Conservation (phyloP, 2,888 invertebrate species). For the Scaptomyza cyrtandrae region DNA sequence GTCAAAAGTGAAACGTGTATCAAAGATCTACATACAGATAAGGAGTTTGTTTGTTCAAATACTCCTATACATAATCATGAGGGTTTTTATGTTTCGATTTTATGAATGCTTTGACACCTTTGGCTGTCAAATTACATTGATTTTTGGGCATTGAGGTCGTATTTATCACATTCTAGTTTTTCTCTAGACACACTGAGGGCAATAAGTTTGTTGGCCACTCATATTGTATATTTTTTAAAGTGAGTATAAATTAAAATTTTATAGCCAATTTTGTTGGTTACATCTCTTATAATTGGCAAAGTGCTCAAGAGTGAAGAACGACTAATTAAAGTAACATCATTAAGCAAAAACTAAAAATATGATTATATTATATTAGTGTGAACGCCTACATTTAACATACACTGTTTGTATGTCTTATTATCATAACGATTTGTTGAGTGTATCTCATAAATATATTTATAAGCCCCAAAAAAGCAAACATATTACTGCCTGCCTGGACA, state of each 20-base stretch:
- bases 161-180: not conserved
- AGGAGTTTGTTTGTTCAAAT: not conserved
- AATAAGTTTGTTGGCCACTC: not conserved
- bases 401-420: conserved; percentile 52
- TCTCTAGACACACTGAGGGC: conserved; percentile 5
- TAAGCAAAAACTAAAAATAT: too few species aligned
- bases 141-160: conserved; percentile 12
- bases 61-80: not conserved
- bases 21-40: conserved; percentile 10
- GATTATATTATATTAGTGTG: too few species aligned
- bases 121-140: conserved; percentile 23
- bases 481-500: conserved; percentile 10
- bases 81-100: conserved; percentile 1
- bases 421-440: conserved; percentile 43
- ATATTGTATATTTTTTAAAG: too few species aligned
- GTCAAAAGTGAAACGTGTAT: conserved; percentile 38
- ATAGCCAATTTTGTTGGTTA: too few species aligned
- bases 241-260: too few species aligned
- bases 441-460: conserved; percentile 61
- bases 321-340: too few species aligned
- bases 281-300: too few species aligned
- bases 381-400: conserved; percentile 10
- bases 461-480: conserved; percentile 21
- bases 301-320: too few species aligned
- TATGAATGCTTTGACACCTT: conserved; percentile 43